These are phyloP conservation scores for Rhopalosiphum padi DNA, from an alignment of 1,140 invertebrate genomes.

Conservation along the genomic window DNA sequence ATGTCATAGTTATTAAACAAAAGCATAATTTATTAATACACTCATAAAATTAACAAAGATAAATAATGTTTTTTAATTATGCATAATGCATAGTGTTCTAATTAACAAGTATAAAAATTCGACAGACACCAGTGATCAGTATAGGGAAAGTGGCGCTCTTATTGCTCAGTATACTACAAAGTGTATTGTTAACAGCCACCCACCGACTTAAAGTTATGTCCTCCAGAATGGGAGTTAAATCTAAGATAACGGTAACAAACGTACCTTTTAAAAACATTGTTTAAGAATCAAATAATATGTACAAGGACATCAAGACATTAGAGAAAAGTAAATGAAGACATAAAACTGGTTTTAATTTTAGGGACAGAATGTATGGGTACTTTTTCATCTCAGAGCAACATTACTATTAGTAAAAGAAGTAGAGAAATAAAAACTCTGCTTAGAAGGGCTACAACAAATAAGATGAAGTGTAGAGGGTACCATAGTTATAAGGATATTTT, in stretches of 20 bases:
- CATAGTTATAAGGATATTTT: not conserved
- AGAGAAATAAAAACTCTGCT: not conserved
- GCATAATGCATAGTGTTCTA: not conserved
- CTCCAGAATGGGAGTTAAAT: not conserved
- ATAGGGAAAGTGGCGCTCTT: too few species aligned
- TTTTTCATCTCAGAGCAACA: not conserved
- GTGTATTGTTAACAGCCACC: not conserved
- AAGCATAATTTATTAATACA: not conserved
- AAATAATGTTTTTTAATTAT: not conserved
- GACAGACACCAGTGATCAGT: not conserved
- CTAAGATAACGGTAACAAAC: not conserved
- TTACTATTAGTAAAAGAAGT: not conserved
- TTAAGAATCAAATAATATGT: not conserved
- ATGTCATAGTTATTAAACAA: not conserved
- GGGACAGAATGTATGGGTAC: not conserved
- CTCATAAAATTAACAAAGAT: too few species aligned
- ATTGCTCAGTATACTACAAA: not conserved
- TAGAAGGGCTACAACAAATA: not conserved
- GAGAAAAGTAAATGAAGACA: not conserved
- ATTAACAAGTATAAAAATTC: not conserved
- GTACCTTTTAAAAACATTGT: not conserved
- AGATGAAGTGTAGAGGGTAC: not conserved
- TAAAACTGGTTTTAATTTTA: not conserved
- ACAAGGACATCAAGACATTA: not conserved
- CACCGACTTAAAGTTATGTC: too few species aligned